Conservation (phyloP, 1,140 invertebrate genomes). For the Solenopsis invicta region DNA sequence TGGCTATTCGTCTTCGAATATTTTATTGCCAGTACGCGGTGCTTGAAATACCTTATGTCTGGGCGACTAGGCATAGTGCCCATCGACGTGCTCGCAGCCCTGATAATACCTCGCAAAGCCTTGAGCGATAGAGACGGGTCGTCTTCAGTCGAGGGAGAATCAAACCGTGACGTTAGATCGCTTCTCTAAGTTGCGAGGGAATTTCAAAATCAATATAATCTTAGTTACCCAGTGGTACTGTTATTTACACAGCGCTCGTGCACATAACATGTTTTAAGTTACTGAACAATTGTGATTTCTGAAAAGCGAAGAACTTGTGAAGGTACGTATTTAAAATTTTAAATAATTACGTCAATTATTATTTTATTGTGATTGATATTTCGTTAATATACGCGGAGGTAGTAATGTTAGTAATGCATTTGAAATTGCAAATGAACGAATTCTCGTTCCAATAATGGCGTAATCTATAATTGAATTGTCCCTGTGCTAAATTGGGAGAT, state of each 20-base stretch:
- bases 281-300: neutral
- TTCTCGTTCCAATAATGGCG: neutral
- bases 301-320: neutral
- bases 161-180: neutral
- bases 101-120: slow-evolving; percentile 41
- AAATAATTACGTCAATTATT: neutral
- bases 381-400: neutral
- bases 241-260: neutral
- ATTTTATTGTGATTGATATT: neutral
- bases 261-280: neutral
- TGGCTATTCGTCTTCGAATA: slow-evolving; percentile 32
- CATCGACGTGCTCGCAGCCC: slow-evolving; percentile 60
- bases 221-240: neutral
- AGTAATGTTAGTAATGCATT: slow-evolving; percentile 7
- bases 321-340: slow-evolving; percentile 26
- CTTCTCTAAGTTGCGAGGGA: neutral
- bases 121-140: slow-evolving; percentile 4
- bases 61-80: slow-evolving; percentile 81
- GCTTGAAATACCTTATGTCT: slow-evolving; percentile 79
- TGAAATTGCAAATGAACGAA: slow-evolving; percentile 21
- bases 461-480: neutral
- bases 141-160: neutral
- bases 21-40: slow-evolving; percentile 6
- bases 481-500: slow-evolving; percentile 22
- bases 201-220: slow-evolving; percentile 3